Percentiles rank a stretch among this genome's conserved stretches.
Evolutionary conservation across 1,140 invertebrate genomes (phyloP).

Genomic region (Camponotus floridanus): DNA sequence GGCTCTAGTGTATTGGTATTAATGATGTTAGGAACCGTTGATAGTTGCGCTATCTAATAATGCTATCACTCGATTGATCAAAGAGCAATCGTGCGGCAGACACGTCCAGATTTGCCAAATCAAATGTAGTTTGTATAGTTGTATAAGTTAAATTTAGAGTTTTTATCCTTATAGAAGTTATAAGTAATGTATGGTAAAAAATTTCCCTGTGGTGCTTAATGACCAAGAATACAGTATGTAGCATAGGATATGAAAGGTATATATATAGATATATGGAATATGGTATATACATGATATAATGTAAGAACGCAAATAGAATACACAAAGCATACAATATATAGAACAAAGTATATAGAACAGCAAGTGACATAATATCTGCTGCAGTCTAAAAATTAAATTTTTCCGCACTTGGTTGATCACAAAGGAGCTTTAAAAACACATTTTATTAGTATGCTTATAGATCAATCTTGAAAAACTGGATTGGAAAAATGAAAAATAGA

Average conservation of each 20-base stretch:
- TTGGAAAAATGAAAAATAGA: not conserved
- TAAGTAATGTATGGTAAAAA: not conserved
- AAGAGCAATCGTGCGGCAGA: constrained; percentile 25
- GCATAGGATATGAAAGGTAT: not conserved
- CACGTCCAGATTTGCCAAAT: constrained; percentile 49
- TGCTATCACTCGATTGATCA: constrained; percentile 39
- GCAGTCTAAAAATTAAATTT: constrained; percentile 4
- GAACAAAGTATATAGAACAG: not conserved
- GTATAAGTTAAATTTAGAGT: not conserved
- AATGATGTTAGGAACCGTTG: constrained; percentile 18
- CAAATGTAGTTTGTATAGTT: no score
- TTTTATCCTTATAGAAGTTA: not conserved
- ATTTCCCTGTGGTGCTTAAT: not conserved
- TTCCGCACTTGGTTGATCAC: not conserved
- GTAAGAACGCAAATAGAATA: not conserved
- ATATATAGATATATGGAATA: not conserved
- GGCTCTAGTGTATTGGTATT: constrained; percentile 33
- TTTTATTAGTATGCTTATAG: not conserved
- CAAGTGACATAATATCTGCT: not conserved
- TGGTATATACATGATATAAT: not conserved
- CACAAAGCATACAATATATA: not conserved
- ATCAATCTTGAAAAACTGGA: not conserved
- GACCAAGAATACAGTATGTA: not conserved
- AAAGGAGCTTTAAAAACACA: constrained; percentile 6
- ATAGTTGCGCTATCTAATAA: constrained; percentile 48